Evolutionary conservation across 2,888 invertebrate species (phyloP).

Genomic region (Alcis repandata): DNA sequence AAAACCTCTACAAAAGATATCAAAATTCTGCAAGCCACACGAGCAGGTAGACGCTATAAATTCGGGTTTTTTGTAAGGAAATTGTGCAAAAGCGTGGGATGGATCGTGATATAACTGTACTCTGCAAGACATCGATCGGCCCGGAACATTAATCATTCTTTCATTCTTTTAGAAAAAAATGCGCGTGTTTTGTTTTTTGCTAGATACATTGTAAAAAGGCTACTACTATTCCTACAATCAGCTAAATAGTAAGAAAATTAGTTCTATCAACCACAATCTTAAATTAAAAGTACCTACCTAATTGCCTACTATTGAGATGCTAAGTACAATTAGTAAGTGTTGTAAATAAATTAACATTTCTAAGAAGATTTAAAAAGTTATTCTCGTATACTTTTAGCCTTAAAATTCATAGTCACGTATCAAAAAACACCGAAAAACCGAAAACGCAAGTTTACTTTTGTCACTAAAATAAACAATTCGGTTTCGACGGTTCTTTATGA

Average conservation of each 20-base stretch:
- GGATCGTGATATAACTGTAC: constrained; percentile 80
- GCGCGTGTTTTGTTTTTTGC: constrained; percentile 15
- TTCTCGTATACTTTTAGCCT: too few relatives aligned
- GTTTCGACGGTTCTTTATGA: constrained; percentile 58
- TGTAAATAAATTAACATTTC: too few relatives aligned
- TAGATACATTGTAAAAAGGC: not conserved
- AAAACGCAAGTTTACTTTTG: constrained; percentile 67
- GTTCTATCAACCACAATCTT: not conserved
- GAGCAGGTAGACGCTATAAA: constrained; percentile 84
- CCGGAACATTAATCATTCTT: constrained; percentile 64
- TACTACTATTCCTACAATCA: not conserved
- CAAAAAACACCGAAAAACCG: constrained; percentile 56
- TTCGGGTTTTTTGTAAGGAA: constrained; percentile 68
- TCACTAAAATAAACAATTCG: constrained; percentile 79
- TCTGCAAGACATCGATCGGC: constrained; percentile 64
- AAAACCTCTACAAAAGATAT: constrained; percentile 82
- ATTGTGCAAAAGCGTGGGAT: constrained; percentile 86
- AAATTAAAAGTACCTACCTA: constrained; percentile 41
- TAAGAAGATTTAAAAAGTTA: too few relatives aligned
- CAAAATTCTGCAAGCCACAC: constrained; percentile 87
- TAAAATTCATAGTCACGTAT: constrained; percentile 59
- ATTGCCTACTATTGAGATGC: not conserved
- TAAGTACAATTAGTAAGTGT: too few relatives aligned
- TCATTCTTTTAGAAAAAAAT: constrained; percentile 51
- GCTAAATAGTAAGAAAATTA: not conserved